phyloP scores from a whole-genome alignment of 2,797 vertebrate genomes.

The Capromys pilorides region DNA sequence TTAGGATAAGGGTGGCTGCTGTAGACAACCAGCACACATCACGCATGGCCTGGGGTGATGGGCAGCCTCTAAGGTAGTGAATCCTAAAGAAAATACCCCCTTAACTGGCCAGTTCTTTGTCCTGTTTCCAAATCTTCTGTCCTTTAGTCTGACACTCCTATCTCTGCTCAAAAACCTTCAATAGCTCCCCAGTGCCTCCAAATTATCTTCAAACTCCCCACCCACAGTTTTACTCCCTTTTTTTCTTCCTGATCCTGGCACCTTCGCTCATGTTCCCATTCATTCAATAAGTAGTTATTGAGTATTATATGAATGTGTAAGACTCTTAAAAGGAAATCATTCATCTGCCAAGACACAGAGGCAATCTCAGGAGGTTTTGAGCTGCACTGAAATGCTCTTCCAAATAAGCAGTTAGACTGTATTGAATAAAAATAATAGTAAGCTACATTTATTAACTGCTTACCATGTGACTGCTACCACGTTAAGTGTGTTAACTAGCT shows the following conservation, averaged over 20 bases:
- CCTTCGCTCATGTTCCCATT: neutral
- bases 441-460: neutral
- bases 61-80: neutral
- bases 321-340: neutral
- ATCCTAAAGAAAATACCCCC: neutral
- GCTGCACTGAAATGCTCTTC: neutral
- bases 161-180: neutral
- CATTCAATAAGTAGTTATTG: neutral
- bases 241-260: neutral
- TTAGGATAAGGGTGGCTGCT: neutral
- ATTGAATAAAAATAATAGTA: neutral
- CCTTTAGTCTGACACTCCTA: neutral
- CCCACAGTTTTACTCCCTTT: neutral
- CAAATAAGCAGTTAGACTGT: neutral
- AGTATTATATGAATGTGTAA: neutral
- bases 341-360: neutral
- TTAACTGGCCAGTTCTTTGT: neutral
- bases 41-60: rapidly evolving
- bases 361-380: neutral
- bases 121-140: neutral
- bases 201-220: neutral
- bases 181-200: neutral
- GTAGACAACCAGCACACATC: neutral
- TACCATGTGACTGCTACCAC: neutral
- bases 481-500: neutral